Percentiles rank a stretch among this genome's conserved stretches.
These are phyloP conservation scores for sheep (Ovis aries) DNA, from an alignment of 2,113 vertebrate species.

Conservation along the genomic window ARS-UI_Ramb_v3.0 NC_056057.1:95307501-95308000, in stretches of 20 bases:
- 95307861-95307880: neutral
- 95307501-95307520: neutral
- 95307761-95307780: neutral
- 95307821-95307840: neutral
- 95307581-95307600: neutral
- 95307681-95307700: neutral
- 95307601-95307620: neutral
- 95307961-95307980: neutral
- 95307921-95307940: neutral
- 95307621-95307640: no score
- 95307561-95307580: neutral
- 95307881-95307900: neutral
- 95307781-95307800: neutral
- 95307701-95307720: rapidly evolving
- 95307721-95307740: neutral
- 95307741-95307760: neutral
- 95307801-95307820: neutral
- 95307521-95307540: neutral
- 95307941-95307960: rapidly evolving
- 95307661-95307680: neutral
- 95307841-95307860: neutral
- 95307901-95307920: neutral
- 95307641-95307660: neutral
- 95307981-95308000: constrained; percentile 8
- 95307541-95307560: neutral